Evolutionary conservation across 2,113 vertebrate species (phyloP), one percentile per base, ranked within the genome.

Genomic region (Lophius piscatorius): DNA sequence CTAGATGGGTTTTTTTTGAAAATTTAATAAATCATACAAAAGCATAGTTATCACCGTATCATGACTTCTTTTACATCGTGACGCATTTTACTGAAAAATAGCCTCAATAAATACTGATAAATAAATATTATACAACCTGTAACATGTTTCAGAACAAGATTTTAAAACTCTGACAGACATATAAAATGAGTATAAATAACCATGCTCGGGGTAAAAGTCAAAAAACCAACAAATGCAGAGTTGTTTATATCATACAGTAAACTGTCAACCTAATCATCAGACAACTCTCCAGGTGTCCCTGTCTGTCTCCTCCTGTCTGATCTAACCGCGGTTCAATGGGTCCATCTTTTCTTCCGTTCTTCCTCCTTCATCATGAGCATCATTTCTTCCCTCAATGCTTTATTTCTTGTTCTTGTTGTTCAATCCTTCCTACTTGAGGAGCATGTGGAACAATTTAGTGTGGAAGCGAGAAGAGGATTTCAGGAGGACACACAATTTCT

Each of bases 381-480:
- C 22, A 3, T 50, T 26, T 41, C 20, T 21, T 40, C 13, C 28
- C n/a, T n/a, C n/a, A n/a, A n/a, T n/a, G n/a, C n/a, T n/a, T n/a
- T n/a, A n/a, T n/a, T n/a, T n/a, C n/a, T n/a, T n/a, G n/a, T n/a
- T n/a, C n/a, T n/a, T n/a, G n/a, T n/a, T n/a, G 14, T 12, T 2
- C n/a, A 57, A 3, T 21, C 17, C 26, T 13, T 54, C 47, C 11
- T 87, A 70, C 36, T 47, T 80, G 40, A 91, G 72, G 38, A 88
- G 59, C 76, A 82, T 78, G 55, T 74, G 89, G 10, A 97, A 84
- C 52, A 96, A 88, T 47, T 93, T 93, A 17, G 94, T 92, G 49
- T 97, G 95, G 86, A 97, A 97, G 75, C 75, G 92, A 6, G 94
- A 92, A 14, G 93, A 93, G 14, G 94, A 93, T 1, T 93, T 91